Base-by-base conservation (phyloP, 2,888 invertebrate genomes). In the Protonemura montana region DNA sequence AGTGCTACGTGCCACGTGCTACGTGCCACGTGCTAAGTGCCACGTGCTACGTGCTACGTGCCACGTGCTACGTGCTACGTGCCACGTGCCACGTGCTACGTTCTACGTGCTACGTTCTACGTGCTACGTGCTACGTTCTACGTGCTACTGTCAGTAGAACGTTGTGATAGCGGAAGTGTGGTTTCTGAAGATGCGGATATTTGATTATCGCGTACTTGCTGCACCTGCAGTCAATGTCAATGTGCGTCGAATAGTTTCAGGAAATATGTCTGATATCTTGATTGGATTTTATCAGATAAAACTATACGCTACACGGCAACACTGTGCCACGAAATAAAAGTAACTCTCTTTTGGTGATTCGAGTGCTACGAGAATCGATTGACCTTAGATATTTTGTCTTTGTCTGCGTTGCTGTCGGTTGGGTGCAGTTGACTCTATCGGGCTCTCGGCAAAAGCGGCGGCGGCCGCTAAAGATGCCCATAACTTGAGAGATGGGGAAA, bases 301-400 rank as follows among this genome's bases (percentile, higher is more conserved):
- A 83, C 83, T n/a, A n/a, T n/a, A n/a, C n/a, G n/a, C n/a, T 78
- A 83, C 82, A 76, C 78, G 85, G 87, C 87, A 87, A 87, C 87
- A 83, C 78, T 77, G 87, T 77, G 78, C 35, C 76, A 78, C 28
- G 28, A 27, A 59, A 83, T 80, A 25, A 82, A 81, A 84, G 76
- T 84, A 84, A 84, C 59, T 84, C 82, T 82, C 76, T 59, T 30
- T 85, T 80, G 87, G 87, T 86, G 85, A 87, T 87, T 85, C 82
- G 85, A 76, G 28, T 82, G 85, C 25, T 59, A 83, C 82, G 83
- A 76, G 85, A 82, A 87, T 87, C 87, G 87, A 87, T 87, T 87
- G 87, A 85, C 86, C 87, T 87, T 87, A 87, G 29, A 30, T 30
- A 29, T 28, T 84, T 76, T 84, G 76, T 84, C 84, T 84, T 26